Base-by-base conservation (phyloP, 2,797 vertebrate species). In the Fratercula arctica region DNA sequence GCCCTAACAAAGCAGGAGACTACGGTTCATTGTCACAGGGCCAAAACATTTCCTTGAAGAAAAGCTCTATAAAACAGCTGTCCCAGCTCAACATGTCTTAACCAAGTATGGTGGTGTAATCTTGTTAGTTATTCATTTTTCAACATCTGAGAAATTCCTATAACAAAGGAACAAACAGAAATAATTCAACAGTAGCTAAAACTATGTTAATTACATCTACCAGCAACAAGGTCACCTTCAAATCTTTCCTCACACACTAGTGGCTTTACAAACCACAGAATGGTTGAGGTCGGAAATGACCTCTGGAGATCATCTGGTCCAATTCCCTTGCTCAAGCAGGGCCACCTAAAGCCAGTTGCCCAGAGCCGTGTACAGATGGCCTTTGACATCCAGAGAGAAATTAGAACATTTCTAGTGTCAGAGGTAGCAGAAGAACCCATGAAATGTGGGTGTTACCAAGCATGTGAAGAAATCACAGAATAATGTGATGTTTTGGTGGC, bases 291-390 rank as follows among this genome's bases (percentile, higher is more conserved):
- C 46, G 16, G 78, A 91, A 82, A 17, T 13, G 4, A 45, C 4
- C 3, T 64, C 8, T 33, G 13, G 24, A 68, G 14, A 63, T 33
- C 23, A 39, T 9, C 14, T 41, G 10, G 23, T 60, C 37, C 35
- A 35, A 11, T 1, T 21, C 9, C 2, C 11, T 20, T 59, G 29
- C 39, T 84, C n/a, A 61, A 28, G 28, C 13, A 79, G 17, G 12
- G 4, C 6, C 0, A 5, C n/a, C 12, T 50, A 45, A 4, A 51
- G 1, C 6, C 0, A 0, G 3, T 28, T 73, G 11, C n/a, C 41
- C 37, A 73, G 50, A 10, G 51, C 11, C 6, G n/a, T 9, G 3
- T 39, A 37, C 26, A 35, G 29, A n/a, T 6, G 28, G 5, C 12
- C 63, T 39, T 48, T n/a, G 17, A 74, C 3, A 33, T 74, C 28